phyloP scores from a whole-genome alignment of 2,888 invertebrate genomes.

The Chrysodeixis includens region DNA sequence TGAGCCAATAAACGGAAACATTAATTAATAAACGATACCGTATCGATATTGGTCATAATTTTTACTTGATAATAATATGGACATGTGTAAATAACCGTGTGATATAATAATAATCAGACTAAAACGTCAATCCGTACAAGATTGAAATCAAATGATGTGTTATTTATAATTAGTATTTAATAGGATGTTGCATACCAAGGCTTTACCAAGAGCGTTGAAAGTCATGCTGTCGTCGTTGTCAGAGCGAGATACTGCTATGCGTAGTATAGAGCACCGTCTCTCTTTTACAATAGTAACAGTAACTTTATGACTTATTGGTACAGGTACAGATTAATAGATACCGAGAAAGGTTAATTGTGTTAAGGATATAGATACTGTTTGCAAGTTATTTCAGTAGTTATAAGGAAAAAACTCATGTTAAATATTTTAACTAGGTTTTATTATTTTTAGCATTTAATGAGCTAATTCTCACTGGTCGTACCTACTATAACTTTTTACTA shows the following conservation, averaged over 20 bases:
- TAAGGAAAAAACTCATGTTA: neutral
- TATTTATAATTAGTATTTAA: conserved; percentile 4
- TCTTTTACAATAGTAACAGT: too few relatives aligned
- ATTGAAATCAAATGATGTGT: neutral
- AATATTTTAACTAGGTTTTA: neutral
- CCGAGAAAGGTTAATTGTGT: neutral
- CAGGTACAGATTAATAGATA: neutral
- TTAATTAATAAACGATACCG: conserved; percentile 25
- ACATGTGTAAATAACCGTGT: conserved; percentile 1
- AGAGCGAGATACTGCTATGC: too few relatives aligned
- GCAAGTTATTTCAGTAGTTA: neutral
- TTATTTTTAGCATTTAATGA: neutral
- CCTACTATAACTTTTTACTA: neutral
- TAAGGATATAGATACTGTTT: neutral
- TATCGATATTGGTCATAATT: conserved; percentile 8
- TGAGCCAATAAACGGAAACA: neutral
- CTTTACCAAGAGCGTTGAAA: too few relatives aligned
- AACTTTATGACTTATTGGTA: too few relatives aligned
- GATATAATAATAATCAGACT: neutral
- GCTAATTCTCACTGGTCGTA: neutral
- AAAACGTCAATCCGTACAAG: neutral
- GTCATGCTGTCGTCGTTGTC: too few relatives aligned
- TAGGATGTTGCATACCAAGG: neutral
- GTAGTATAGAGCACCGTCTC: too few relatives aligned
- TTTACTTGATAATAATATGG: conserved; percentile 1